Base-by-base conservation (phyloP, 2,113 vertebrate genomes). In the Mobula birostris region DNA sequence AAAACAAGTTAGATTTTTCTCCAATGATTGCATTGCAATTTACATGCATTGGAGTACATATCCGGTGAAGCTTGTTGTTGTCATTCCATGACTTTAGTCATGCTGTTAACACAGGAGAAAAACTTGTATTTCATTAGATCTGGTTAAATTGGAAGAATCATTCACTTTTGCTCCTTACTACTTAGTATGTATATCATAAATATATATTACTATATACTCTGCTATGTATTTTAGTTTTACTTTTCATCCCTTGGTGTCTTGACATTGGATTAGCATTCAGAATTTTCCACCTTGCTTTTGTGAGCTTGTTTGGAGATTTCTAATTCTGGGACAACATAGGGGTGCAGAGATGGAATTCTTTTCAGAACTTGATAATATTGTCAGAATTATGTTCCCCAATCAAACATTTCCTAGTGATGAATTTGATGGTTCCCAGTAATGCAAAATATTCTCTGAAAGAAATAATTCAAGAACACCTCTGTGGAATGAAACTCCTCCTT, bases 1-100 rank as follows among this genome's bases (percentile, higher is more conserved):
- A 83, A 56, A 88, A 63, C 85, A 63, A 88, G 27, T 87, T 87
- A 15, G 12, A 87, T 66, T 63, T 88, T 88, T 15, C 85, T 72
- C 1, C 85, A 90, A 7, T 6, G 63, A 2, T 66, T 90, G 61
- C 12, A 66, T 66, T 90, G 61, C 12, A 66, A 90, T 90, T 90
- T 90, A 66, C 29, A 24, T 66, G 61, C 85, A 90, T 32, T 32
- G 58, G 58, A 90, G 61, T 66, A 36, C 12, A 36, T 74, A 21
- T 24, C 58, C 12, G 19, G 61, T 63, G 27, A 17, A 66, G 29
- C 85, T 88, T 88, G 27, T 66, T 29, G 27, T 88, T 17, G 29
- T 88, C 29, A 19, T 88, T 90, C 58, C 6, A 90, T 19, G 72
- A 24, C 4, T 74, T 24, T 24, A 74, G 21, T 74, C 72, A 21